Conservation (phyloP, 2,888 invertebrate genomes). For the Thera britannica region DNA sequence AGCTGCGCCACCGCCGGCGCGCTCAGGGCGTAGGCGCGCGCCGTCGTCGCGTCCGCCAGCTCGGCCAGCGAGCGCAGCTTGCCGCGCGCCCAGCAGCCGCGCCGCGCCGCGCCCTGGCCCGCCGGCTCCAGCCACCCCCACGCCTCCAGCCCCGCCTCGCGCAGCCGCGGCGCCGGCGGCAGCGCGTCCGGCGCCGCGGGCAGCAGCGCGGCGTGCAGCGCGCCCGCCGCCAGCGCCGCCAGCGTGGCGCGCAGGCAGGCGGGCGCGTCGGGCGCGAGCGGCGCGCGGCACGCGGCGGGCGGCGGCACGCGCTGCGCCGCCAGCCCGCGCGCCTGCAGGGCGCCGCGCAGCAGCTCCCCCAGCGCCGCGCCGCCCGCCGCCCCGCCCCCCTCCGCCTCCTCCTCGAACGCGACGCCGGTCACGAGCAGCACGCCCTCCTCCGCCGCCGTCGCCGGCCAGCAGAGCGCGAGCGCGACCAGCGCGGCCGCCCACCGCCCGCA, state of each 20-base stretch:
- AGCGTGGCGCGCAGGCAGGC: constrained; percentile 39
- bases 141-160: constrained; percentile 63
- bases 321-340: constrained; percentile 36
- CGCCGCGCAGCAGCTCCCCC: constrained; percentile 36
- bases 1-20: constrained; percentile 45
- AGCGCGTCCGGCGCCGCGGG: constrained; percentile 33
- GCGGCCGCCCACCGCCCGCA: background rate
- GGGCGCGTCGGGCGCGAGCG: constrained; percentile 44
- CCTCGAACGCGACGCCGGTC: constrained; percentile 24
- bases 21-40: constrained; percentile 44
- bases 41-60: constrained; percentile 50
- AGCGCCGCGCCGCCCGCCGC: constrained; percentile 25
- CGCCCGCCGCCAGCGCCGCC: constrained; percentile 44
- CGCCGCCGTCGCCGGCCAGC: constrained; percentile 13
- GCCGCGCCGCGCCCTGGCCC: constrained; percentile 55
- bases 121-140: constrained; percentile 58
- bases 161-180: constrained; percentile 54
- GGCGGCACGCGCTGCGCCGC: constrained; percentile 25
- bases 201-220: constrained; percentile 44
- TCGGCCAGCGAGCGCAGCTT: constrained; percentile 63
- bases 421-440: constrained; percentile 9
- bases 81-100: constrained; percentile 55
- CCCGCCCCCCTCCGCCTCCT: constrained; percentile 12
- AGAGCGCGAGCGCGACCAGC: constrained; percentile 5
- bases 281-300: constrained; percentile 33